phyloP scores from a whole-genome alignment of 2,797 vertebrate genomes.

The Onychomys arenicola region DNA sequence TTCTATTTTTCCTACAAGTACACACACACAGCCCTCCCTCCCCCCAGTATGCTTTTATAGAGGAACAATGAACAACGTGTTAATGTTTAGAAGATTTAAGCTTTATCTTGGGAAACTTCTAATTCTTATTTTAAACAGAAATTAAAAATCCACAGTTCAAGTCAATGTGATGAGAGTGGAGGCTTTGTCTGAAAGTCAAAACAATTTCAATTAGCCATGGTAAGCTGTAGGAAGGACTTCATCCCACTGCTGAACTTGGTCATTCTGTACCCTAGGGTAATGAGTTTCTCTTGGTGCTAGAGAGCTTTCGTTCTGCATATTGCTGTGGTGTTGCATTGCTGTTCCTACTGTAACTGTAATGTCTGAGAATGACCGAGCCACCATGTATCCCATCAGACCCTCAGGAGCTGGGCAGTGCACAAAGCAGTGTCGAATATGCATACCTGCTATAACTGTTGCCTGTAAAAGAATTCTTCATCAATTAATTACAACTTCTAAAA shows the following conservation, averaged over 20 bases:
- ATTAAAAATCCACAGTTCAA: not conserved
- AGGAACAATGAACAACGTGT: not conserved
- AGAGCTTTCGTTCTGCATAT: not conserved
- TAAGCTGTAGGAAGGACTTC: not conserved
- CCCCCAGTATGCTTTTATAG: not conserved
- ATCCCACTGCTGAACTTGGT: not conserved
- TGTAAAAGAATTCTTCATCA: not conserved
- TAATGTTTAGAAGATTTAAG: conserved; percentile 26
- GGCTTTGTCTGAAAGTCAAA: not conserved
- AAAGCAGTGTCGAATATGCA: not conserved
- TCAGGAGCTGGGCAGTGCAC: not conserved
- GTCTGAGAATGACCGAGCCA: not conserved
- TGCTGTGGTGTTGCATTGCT: too few species aligned
- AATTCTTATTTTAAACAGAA: conserved; percentile 36
- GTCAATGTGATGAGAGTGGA: not conserved
- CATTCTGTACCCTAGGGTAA: not conserved
- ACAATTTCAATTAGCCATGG: not conserved
- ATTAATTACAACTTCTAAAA: conserved; percentile 41
- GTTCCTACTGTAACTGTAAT: not conserved
- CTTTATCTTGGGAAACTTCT: not conserved
- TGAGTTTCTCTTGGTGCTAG: not conserved
- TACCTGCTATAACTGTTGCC: not conserved
- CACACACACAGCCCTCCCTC: too few species aligned
- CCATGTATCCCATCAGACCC: not conserved
- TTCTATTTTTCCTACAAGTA: too few species aligned